A percentile compares a stretch with the other conserved stretches of the same genome.
Evolutionary conservation across 2,888 invertebrate species (phyloP).

Genomic region (Microplitis deprimator): DNA sequence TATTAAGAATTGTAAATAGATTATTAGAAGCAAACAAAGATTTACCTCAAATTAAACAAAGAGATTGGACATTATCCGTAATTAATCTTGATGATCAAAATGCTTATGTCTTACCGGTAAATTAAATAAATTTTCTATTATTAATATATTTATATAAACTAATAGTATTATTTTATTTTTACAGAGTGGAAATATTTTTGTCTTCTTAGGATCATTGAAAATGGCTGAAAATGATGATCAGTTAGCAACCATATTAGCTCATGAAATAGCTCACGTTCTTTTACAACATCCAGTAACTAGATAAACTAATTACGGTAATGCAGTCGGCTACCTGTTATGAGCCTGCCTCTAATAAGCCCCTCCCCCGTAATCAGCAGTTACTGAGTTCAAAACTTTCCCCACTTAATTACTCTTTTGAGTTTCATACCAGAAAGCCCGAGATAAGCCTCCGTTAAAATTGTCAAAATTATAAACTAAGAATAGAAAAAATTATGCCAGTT

Average conservation of each 20-base stretch:
- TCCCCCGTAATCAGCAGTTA: too few relatives aligned
- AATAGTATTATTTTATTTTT: constrained; percentile 61
- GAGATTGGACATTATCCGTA: constrained; percentile 73
- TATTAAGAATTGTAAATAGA: constrained; percentile 67
- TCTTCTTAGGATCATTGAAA: constrained; percentile 74
- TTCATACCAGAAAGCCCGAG: too few relatives aligned
- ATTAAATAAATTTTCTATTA: background rate
- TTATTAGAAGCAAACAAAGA: constrained; percentile 72
- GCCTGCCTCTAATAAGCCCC: too few relatives aligned
- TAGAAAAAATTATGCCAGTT: too few relatives aligned
- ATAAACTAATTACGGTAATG: too few relatives aligned
- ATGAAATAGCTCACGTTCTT: constrained; percentile 77
- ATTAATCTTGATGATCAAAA: constrained; percentile 71
- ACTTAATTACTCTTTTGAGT: too few relatives aligned
- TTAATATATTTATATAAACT: background rate
- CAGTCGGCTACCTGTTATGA: too few relatives aligned
- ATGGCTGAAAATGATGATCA: constrained; percentile 73
- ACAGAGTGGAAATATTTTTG: constrained; percentile 76
- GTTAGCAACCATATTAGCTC: constrained; percentile 74
- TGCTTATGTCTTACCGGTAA: constrained; percentile 74
- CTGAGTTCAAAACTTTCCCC: too few relatives aligned
- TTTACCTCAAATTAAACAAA: constrained; percentile 68
- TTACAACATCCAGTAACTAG: constrained; percentile 73
- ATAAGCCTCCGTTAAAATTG: too few relatives aligned
- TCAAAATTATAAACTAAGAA: too few relatives aligned